Base-by-base conservation (phyloP, 2,888 invertebrate species). In the Epistrophe grossulariae region DNA sequence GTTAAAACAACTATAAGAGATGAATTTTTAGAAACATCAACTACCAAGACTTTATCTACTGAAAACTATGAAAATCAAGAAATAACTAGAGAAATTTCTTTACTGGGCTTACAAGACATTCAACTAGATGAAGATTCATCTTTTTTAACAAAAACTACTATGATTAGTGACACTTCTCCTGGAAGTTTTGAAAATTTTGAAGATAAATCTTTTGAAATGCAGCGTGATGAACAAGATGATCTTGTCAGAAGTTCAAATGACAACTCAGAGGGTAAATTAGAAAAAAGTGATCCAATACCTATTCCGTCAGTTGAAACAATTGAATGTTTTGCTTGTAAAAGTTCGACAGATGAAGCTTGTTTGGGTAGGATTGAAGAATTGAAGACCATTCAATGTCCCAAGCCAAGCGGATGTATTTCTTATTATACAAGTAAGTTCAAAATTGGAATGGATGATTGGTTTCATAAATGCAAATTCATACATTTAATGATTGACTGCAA, bases 321-420 rank as follows among this genome's bases (percentile, higher is more conserved):
- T 28, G 24, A 59, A 28, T 82, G 87, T 28, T 72, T 82, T 31
- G n/a, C 59, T 4, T 79, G 82, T 10, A 35, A 74, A 0, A 82
- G 79, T 55, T 59, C 48, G 38, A 50, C 52, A 3, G 15, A 72
- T 8, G 45, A 38, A 15, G 43, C 35, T 6, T 87, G 87, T 38
- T 19, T 79, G n/a, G 57, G 19, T 28, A 64, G 66, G 4, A 66
- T 48, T 0, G 79, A 79, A 0, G 57, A 50, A 19, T 3, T 82
- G 13, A 72, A 82, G 35, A 31, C 55, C 0, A 17, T 60, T 11
- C 17, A 79, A 5, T 87, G 87, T 31, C 52, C 79, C 9, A 64
- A 48, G 6, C 2, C 6, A 38, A 55, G 0, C 15, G 82, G 64
- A 43, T 87, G 87, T 24, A 8, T 79, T 5, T 50, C 72, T 1